A percentile compares a stretch with the other conserved stretches of the same genome.
phyloP scores from a whole-genome alignment of 2,113 vertebrate genomes.

The Panthera leo region DNA sequence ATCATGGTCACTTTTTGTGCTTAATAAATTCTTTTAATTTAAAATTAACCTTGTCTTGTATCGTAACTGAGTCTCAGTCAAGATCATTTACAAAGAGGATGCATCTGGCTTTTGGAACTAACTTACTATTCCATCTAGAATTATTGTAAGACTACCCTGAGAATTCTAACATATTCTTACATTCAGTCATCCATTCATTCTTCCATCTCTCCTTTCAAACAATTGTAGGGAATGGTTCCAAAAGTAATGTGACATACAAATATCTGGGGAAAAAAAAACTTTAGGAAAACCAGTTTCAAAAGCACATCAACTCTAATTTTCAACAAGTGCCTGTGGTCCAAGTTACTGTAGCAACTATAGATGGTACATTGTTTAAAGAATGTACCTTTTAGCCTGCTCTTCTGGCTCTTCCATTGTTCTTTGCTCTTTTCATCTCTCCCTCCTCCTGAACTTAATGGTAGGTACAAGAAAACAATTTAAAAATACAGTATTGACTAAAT shows the following conservation, averaged over 20 bases:
- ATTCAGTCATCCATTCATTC: neutral
- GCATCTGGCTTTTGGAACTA: neutral
- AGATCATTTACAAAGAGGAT: neutral
- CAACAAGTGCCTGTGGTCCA: constrained; percentile 36
- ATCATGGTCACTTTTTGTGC: neutral
- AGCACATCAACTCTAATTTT: neutral
- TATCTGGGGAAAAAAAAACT: neutral
- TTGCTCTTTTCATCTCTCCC: neutral
- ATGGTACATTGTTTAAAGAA: neutral
- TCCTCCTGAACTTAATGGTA: neutral
- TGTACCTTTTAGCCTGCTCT: neutral
- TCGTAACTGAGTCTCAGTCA: neutral
- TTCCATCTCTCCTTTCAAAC: neutral
- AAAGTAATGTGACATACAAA: neutral
- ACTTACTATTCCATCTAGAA: neutral
- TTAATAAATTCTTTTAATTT: neutral
- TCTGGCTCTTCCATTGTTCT: neutral
- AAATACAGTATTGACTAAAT: neutral
- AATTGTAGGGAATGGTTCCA: neutral
- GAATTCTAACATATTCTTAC: neutral
- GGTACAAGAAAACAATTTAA: neutral
- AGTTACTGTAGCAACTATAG: neutral
- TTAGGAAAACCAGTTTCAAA: constrained; percentile 1
- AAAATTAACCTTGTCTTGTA: neutral
- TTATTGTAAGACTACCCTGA: neutral